Percentiles rank a stretch among this genome's conserved stretches.
Conservation (phyloP, 2,888 invertebrate species). For the Junonia oenone region DNA sequence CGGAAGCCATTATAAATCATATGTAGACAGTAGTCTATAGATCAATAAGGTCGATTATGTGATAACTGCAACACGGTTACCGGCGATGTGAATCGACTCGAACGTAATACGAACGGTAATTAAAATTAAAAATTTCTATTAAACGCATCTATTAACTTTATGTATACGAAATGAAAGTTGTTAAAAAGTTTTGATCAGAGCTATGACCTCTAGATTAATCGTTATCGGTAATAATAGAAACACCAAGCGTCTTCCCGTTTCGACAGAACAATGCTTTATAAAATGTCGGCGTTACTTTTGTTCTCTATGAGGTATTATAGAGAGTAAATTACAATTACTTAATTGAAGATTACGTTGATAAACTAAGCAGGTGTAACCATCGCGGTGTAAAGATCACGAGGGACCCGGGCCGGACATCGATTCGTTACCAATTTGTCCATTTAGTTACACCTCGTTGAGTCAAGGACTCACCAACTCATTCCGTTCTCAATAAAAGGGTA, state of each 20-base stretch:
- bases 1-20: slow-evolving; percentile 78
- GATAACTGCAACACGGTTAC: slow-evolving; percentile 54
- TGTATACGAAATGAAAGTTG: slow-evolving; percentile 49
- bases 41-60: slow-evolving; percentile 76
- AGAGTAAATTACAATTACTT: slow-evolving; percentile 55
- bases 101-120: slow-evolving; percentile 38
- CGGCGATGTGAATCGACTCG: slow-evolving; percentile 11
- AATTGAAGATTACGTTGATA: slow-evolving; percentile 66
- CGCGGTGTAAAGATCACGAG: slow-evolving; percentile 49
- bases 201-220: slow-evolving; percentile 17
- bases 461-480: slow-evolving; percentile 74
- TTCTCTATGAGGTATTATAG: slow-evolving; percentile 19
- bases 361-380: slow-evolving; percentile 64
- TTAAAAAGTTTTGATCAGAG: slow-evolving; percentile 51
- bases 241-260: slow-evolving; percentile 8
- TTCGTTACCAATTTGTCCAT: slow-evolving; percentile 74
- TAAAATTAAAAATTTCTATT: slow-evolving; percentile 55
- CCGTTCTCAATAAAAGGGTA: slow-evolving; percentile 57
- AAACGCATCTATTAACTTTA: slow-evolving; percentile 48
- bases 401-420: slow-evolving; percentile 63
- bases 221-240: neutral
- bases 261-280: slow-evolving; percentile 12
- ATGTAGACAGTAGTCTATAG: slow-evolving; percentile 68
- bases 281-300: slow-evolving; percentile 22
- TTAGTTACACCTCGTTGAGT: slow-evolving; percentile 78